Evolutionary conservation across 2,113 vertebrate species (phyloP).

Genomic region (Butastur rufipennis): DNA sequence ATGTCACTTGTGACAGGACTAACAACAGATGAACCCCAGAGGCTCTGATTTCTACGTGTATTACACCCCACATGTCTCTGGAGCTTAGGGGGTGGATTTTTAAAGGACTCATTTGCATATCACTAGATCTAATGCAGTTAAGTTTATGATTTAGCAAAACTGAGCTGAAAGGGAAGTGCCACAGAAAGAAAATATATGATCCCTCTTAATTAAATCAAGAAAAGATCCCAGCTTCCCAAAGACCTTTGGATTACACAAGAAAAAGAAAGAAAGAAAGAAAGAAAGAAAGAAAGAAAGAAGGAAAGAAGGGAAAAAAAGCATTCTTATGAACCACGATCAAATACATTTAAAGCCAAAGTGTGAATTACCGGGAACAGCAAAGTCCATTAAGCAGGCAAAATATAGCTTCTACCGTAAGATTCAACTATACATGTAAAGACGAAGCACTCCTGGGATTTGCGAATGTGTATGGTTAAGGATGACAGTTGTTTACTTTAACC

Average conservation of each 20-base stretch:
- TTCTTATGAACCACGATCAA: neutral
- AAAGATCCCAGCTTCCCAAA: neutral
- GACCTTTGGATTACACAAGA: neutral
- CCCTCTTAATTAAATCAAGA: neutral
- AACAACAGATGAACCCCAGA: neutral
- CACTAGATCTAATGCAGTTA: neutral
- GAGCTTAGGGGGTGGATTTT: constrained; percentile 40
- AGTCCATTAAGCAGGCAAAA: neutral
- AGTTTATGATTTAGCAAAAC: constrained; percentile 28
- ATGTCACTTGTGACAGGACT: neutral
- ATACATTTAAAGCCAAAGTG: neutral
- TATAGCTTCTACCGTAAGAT: neutral
- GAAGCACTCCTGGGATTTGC: neutral
- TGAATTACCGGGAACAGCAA: neutral
- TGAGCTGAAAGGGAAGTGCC: neutral
- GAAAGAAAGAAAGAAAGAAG: no score
- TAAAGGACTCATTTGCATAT: constrained; percentile 24
- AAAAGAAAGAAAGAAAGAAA: rapidly evolving
- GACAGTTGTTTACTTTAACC: neutral
- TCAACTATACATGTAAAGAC: neutral
- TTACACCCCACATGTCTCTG: neutral
- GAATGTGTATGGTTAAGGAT: neutral
- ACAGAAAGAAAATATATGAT: neutral
- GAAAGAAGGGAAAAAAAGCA: no score
- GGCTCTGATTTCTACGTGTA: neutral